phyloP scores from a whole-genome alignment of 2,113 vertebrate genomes.

The Psittacula cyanocephala region DNA sequence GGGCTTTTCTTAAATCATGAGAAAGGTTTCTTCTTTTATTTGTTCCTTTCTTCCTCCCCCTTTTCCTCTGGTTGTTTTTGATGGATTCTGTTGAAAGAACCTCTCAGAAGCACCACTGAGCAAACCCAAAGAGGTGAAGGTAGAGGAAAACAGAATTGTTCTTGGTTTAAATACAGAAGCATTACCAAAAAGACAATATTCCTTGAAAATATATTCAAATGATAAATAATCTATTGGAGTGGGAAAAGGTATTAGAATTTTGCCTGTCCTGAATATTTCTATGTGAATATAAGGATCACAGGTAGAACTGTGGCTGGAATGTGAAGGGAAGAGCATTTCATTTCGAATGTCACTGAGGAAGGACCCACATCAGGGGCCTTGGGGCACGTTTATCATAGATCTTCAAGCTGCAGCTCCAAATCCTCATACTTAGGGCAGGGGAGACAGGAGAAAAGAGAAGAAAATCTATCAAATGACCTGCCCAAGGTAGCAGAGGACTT shows the following conservation, averaged over 20 bases:
- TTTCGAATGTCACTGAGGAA: background rate
- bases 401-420: background rate
- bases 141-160: background rate
- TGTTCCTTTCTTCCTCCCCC: background rate
- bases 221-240: background rate
- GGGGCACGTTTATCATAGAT: background rate
- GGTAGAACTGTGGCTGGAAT: background rate
- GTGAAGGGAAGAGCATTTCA: background rate
- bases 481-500: background rate
- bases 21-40: background rate
- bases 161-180: background rate
- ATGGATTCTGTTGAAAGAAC: background rate
- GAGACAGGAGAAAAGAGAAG: background rate
- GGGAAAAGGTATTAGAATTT: background rate
- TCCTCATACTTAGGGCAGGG: background rate
- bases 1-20: background rate
- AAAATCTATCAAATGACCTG: background rate
- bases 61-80: background rate
- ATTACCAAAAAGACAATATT: background rate
- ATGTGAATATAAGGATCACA: background rate
- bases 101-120: background rate
- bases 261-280: background rate
- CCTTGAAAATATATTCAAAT: background rate
- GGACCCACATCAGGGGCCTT: background rate
- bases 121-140: background rate